Evolutionary conservation across 2,888 invertebrate genomes (phyloP).

Genomic region (Ophioninae sp.): DNA sequence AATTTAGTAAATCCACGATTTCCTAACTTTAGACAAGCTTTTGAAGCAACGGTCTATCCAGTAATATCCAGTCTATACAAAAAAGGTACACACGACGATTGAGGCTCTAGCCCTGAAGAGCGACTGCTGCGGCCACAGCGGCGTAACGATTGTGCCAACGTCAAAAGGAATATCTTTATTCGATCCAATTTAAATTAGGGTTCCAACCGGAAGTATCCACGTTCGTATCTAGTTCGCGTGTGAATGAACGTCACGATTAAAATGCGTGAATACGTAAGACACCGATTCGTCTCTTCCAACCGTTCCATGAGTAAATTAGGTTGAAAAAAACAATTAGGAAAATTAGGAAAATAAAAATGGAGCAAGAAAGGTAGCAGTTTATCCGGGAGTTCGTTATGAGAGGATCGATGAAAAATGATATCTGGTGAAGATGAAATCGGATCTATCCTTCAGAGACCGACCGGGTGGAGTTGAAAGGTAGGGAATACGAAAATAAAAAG

Average conservation of each 20-base stretch:
- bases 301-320: neutral
- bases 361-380: conserved; percentile 31
- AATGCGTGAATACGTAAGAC: neutral
- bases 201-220: neutral
- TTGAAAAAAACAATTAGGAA: neutral
- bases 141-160: too few species aligned
- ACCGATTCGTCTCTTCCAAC: conserved; percentile 21
- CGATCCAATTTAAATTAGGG: neutral
- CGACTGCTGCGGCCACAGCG: too few species aligned
- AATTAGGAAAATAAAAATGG: conserved; percentile 10
- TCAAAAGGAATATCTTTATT: neutral
- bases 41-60: too few species aligned
- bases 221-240: neutral
- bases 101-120: too few species aligned
- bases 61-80: too few species aligned
- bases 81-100: too few species aligned
- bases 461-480: conserved; percentile 6
- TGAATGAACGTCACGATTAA: neutral
- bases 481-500: conserved; percentile 7
- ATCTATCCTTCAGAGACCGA: conserved; percentile 29
- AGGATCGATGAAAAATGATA: conserved; percentile 49
- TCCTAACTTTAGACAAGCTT: too few species aligned
- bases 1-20: too few species aligned
- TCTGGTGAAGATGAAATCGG: conserved; percentile 52
- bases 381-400: conserved; percentile 39